Evolutionary conservation across 2,797 vertebrate species (phyloP).

Genomic region (Podarcis lilfordi): DNA sequence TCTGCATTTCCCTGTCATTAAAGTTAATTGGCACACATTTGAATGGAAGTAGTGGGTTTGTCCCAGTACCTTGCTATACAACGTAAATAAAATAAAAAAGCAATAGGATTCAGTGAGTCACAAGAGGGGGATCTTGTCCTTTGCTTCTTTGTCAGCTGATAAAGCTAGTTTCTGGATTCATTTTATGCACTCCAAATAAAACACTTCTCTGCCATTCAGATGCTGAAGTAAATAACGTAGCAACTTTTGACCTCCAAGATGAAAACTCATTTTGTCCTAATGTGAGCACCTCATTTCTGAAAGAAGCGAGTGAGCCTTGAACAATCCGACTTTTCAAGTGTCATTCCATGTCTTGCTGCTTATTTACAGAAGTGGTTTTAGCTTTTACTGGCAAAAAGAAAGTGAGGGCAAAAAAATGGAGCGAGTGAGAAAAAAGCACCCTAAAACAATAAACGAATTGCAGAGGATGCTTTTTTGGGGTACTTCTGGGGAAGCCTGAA

Average conservation of each 20-base stretch:
- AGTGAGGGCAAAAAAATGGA: conserved; percentile 36
- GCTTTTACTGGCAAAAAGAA: conserved; percentile 48
- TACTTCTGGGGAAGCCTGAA: conserved; percentile 6
- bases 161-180: conserved; percentile 21
- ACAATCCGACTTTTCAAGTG: conserved; percentile 10
- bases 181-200: conserved; percentile 48
- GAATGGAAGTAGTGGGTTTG: not conserved
- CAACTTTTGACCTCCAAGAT: conserved; percentile 51
- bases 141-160: conserved; percentile 16
- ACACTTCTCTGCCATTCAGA: conserved; percentile 31
- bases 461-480: not conserved
- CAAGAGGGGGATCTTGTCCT: conserved; percentile 37
- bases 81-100: not conserved
- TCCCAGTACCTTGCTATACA: not conserved
- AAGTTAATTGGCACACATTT: not conserved
- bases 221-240: conserved; percentile 56
- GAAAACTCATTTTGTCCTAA: conserved; percentile 49
- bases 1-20: fast-evolving
- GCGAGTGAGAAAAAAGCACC: not conserved
- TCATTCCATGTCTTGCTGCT: conserved; percentile 31
- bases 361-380: conserved; percentile 43
- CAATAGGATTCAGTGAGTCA: conserved; percentile 18
- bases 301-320: conserved; percentile 55
- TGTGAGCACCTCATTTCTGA: conserved; percentile 43
- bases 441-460: not conserved